Conservation (phyloP, 2,888 invertebrate genomes). For the Cryptocheilus praepositus region DNA sequence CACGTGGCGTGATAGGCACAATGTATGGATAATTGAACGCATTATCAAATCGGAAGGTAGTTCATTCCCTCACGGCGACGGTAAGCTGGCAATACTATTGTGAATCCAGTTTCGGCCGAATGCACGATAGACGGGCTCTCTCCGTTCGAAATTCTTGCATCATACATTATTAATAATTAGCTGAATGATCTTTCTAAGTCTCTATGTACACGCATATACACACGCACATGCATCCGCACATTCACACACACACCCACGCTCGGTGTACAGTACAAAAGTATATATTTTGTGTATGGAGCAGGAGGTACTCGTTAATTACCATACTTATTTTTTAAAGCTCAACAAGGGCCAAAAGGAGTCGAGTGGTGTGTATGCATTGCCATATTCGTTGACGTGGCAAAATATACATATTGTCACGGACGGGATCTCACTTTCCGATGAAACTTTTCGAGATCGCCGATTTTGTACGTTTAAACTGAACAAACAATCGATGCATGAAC, state of each 20-base stretch:
- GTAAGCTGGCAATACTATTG: background rate
- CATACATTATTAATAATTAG: slow-evolving; percentile 28
- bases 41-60: slow-evolving; percentile 8
- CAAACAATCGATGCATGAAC: too few species aligned
- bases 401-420: too few species aligned
- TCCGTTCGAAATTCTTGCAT: slow-evolving; percentile 16
- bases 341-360: slow-evolving; percentile 11
- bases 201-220: slow-evolving; percentile 35
- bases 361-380: too few species aligned
- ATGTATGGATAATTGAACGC: slow-evolving; percentile 11
- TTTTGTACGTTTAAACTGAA: too few species aligned
- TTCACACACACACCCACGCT: slow-evolving; percentile 29
- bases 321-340: slow-evolving; percentile 21
- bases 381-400: too few species aligned
- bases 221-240: slow-evolving; percentile 4
- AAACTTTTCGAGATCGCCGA: too few species aligned
- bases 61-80: slow-evolving; percentile 22
- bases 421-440: too few species aligned
- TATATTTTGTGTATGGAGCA: slow-evolving; percentile 29
- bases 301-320: slow-evolving; percentile 36
- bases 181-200: slow-evolving; percentile 30
- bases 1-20: slow-evolving; percentile 34
- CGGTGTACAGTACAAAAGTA: slow-evolving; percentile 42
- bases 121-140: too few species aligned
- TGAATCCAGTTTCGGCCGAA: background rate